These are phyloP conservation scores for Drosophila erecta DNA, from an alignment of 1,140 invertebrate species.

Conservation along the genomic window DNA sequence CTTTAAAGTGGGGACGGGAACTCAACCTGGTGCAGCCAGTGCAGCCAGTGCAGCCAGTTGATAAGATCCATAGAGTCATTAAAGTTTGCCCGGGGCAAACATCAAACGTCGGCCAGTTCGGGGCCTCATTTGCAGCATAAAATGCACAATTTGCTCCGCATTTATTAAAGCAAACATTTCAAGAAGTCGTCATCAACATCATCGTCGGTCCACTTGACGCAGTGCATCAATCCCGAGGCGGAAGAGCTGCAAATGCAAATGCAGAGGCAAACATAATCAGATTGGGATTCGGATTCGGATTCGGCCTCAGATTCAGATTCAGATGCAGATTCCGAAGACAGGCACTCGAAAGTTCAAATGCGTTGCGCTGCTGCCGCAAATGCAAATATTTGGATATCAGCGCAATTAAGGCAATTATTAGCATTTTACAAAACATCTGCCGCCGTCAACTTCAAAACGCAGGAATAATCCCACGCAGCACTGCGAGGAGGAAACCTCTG, in stretches of 20 bases:
- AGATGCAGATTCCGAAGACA: slow-evolving; percentile 27
- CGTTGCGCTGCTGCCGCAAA: slow-evolving; percentile 29
- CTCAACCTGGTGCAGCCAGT: not conserved
- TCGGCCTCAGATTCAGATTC: not conserved
- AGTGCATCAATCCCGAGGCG: slow-evolving; percentile 35
- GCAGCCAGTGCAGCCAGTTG: not conserved
- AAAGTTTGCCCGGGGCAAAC: slow-evolving; percentile 43
- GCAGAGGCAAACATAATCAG: slow-evolving; percentile 63
- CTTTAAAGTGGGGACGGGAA: slow-evolving; percentile 23
- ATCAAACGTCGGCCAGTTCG: slow-evolving; percentile 54
- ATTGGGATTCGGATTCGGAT: not conserved
- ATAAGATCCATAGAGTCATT: slow-evolving; percentile 37
- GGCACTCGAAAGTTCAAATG: slow-evolving; percentile 68
- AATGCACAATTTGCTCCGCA: slow-evolving; percentile 68
- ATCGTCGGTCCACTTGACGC: slow-evolving; percentile 44
- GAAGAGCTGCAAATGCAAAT: slow-evolving; percentile 54
- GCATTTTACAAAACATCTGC: slow-evolving; percentile 59
- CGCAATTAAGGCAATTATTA: slow-evolving; percentile 69
- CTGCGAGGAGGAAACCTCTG: not conserved
- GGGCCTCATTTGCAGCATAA: slow-evolving; percentile 71
- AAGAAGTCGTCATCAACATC: slow-evolving; percentile 46
- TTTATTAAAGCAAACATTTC: slow-evolving; percentile 63
- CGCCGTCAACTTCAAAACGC: slow-evolving; percentile 32
- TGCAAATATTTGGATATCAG: slow-evolving; percentile 59
- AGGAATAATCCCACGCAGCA: slow-evolving; percentile 17